These are phyloP conservation scores for Taenioides sp. DNA, from an alignment of 2,797 vertebrate species.

Conservation along the genomic window DNA sequence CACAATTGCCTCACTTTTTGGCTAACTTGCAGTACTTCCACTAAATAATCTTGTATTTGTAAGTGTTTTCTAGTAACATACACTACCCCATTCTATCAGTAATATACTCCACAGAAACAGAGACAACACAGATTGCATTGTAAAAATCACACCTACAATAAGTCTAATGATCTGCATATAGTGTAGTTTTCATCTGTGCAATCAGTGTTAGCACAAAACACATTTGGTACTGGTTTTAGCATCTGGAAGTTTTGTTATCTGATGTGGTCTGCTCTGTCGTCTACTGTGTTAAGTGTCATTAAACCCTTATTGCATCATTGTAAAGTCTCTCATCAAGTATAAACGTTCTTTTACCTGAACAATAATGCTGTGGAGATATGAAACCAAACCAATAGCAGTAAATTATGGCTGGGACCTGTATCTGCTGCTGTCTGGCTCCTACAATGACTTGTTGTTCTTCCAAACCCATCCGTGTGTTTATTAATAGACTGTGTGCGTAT, in stretches of 20 bases:
- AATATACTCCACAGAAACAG: not conserved
- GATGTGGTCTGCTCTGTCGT: not conserved
- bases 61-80: not conserved
- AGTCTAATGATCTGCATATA: not conserved
- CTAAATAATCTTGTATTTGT: not conserved
- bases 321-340: constrained; percentile 47
- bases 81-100: not conserved
- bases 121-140: not conserved
- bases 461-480: constrained; percentile 53
- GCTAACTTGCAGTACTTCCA: not conserved
- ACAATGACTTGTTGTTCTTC: constrained; percentile 59
- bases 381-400: constrained; percentile 35
- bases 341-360: constrained; percentile 61
- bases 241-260: constrained; percentile 8
- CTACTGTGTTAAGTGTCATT: constrained; percentile 19
- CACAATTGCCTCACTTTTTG: constrained; percentile 11
- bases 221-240: not conserved
- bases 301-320: constrained; percentile 32
- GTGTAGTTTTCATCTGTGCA: not conserved
- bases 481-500: constrained; percentile 55
- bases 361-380: constrained; percentile 21
- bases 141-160: not conserved
- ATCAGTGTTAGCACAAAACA: not conserved
- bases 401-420: constrained; percentile 45
- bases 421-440: constrained; percentile 31